phyloP scores from a whole-genome alignment of 2,888 invertebrate genomes.

The Cyrtodaria siliqua region DNA sequence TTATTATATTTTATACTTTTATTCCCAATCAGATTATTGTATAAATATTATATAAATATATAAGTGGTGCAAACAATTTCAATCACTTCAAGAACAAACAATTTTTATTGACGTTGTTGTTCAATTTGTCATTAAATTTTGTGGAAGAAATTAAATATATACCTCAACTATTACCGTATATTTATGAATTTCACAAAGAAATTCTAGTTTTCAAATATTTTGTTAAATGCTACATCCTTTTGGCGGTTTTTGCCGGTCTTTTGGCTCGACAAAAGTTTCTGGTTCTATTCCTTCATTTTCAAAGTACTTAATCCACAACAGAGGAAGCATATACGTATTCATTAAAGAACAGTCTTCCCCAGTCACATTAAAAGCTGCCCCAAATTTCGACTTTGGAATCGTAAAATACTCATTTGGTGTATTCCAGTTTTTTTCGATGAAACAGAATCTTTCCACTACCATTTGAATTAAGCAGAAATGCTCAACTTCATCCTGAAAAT shows the following conservation, averaged over 20 bases:
- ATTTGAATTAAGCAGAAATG: conserved; percentile 67
- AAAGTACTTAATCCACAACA: conserved; percentile 68
- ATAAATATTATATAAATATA: too few species aligned
- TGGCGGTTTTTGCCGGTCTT: conserved; percentile 47
- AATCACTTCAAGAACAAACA: too few species aligned
- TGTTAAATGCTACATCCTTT: conserved; percentile 59
- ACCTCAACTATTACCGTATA: too few species aligned
- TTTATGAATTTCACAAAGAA: too few species aligned
- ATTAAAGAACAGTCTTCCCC: conserved; percentile 69
- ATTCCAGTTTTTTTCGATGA: conserved; percentile 53
- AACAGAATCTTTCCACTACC: conserved; percentile 64
- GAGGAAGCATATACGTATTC: conserved; percentile 61
- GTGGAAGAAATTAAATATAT: too few species aligned
- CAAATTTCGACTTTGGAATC: conserved; percentile 65
- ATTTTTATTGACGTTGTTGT: too few species aligned
- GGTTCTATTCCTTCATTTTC: conserved; percentile 45
- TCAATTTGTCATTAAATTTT: too few species aligned
- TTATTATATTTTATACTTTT: too few species aligned
- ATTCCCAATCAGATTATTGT: too few species aligned
- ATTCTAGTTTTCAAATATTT: too few species aligned
- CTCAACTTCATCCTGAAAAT: conserved; percentile 75
- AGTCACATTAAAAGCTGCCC: conserved; percentile 61
- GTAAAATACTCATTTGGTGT: conserved; percentile 30
- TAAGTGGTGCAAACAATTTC: too few species aligned
- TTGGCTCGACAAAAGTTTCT: conserved; percentile 30